These are phyloP conservation scores for Pygoscelis antarcticus DNA, from an alignment of 2,113 vertebrate genomes.

Conservation along the genomic window DNA sequence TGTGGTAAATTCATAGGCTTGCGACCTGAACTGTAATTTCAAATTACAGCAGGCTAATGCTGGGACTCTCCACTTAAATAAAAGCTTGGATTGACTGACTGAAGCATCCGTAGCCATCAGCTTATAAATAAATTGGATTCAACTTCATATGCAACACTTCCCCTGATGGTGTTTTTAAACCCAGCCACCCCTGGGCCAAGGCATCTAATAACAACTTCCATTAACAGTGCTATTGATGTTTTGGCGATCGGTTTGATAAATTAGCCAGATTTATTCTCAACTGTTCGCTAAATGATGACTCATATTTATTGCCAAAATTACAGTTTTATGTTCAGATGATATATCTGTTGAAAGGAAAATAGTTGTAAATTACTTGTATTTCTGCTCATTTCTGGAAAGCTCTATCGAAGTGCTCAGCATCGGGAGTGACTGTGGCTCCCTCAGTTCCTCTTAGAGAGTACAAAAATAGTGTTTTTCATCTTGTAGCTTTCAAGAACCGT, in stretches of 20 bases:
- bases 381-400: background rate
- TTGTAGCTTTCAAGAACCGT: background rate
- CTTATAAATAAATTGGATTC: background rate
- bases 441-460: background rate
- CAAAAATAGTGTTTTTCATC: slow-evolving; percentile 1
- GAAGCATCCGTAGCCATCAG: background rate
- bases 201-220: slow-evolving; percentile 17
- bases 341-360: background rate
- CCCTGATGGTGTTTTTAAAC: background rate
- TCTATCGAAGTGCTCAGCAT: background rate
- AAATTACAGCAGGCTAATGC: background rate
- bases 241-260: background rate
- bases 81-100: background rate
- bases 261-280: slow-evolving; percentile 28
- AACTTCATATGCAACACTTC: background rate
- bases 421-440: background rate
- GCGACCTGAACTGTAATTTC: background rate
- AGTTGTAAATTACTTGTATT: slow-evolving; percentile 17
- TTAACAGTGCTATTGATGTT: slow-evolving; percentile 8
- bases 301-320: slow-evolving; percentile 31
- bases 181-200: background rate
- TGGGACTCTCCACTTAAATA: background rate
- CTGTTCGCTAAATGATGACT: background rate
- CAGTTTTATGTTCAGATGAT: slow-evolving; percentile 7
- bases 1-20: background rate